Base-by-base conservation (phyloP, 2,888 invertebrate species). In the Pherbina coryleti region DNA sequence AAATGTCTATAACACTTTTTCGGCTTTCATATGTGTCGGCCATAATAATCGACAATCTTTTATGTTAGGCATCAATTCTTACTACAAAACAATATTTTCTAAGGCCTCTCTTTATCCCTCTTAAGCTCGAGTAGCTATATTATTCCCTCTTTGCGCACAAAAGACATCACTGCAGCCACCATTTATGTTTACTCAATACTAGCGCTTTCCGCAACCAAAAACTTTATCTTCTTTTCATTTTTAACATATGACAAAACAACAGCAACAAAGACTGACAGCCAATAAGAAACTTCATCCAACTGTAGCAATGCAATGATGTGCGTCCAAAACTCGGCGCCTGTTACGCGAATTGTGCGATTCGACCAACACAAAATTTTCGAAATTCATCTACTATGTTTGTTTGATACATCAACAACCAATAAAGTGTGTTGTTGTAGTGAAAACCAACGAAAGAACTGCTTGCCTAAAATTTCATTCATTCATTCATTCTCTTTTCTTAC, bases 311-410 rank as follows among this genome's bases (percentile, higher is more conserved):
- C 86, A 79, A 82, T 79, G 85, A 83, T 85, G 81, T 79, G 77
- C 81, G 28, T 0, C 0, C 0, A 57, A 28, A 79, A 67, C 84
- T 89, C 88, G 0, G 83, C 82, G 82, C 89, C 89, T 86, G 83
- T 77, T 88, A 81, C 80, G 81, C 85, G 85, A 87, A 88, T 88
- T 88, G 87, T 89, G 84, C 84, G 86, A 89, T 89, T 89, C 89
- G 89, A 89, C 89, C 87, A 89, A 89, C 89, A 89, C 89, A 87
- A 89, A 88, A 86, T 89, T 88, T 89, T 88, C 88, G 87, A 87
- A 88, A 86, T 88, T 88, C 84, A 81, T 81, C 81, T 78, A 19
- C 78, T 78, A 80, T 79, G 81, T 77, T 78, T 79, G 75, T 78
- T 79, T 75, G 81, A 77, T 83, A 83, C 82, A 81, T 14, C 44